Evolutionary conservation across 2,797 vertebrate species (phyloP).

Genomic region (Rousettus madagascariensis): DNA sequence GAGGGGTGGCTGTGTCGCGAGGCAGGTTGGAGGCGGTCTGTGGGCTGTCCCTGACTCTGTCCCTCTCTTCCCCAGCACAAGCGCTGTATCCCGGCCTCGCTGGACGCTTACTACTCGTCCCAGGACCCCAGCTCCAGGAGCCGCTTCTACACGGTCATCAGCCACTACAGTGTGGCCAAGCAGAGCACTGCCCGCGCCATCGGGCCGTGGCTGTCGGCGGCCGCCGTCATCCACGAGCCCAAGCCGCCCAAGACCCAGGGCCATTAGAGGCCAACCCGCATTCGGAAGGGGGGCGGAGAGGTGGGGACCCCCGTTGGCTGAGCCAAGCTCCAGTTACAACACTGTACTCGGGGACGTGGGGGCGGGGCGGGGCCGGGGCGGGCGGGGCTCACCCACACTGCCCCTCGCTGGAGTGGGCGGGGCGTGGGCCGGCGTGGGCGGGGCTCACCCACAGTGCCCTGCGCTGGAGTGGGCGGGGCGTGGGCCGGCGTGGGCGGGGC

Average conservation of each 20-base stretch:
- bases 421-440: neutral
- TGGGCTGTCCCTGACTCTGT: neutral
- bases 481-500: neutral
- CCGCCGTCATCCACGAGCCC: conserved; percentile 88
- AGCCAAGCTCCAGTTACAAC: conserved; percentile 75
- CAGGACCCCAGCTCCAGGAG: conserved; percentile 96
- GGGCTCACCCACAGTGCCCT: conserved; percentile 48
- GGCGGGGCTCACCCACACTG: conserved; percentile 40
- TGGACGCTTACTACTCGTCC: conserved; percentile 97
- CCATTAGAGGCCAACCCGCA: conserved; percentile 86
- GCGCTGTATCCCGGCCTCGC: conserved; percentile 96
- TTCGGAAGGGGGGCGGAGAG: conserved; percentile 47
- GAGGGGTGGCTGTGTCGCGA: rapidly evolving
- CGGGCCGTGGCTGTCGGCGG: conserved; percentile 95
- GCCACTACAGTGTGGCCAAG: conserved; percentile 99
- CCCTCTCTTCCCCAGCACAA: conserved; percentile 90
- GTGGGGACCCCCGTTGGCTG: conserved; percentile 52
- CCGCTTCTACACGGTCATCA: conserved; percentile 98
- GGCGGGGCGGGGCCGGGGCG: too few relatives aligned
- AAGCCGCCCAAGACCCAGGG: conserved; percentile 93
- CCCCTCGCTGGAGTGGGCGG: conserved; percentile 73
- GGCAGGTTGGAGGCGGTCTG: neutral
- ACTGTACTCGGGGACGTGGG: conserved; percentile 65
- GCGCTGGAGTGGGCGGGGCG: conserved; percentile 8
- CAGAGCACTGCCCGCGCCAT: conserved; percentile 97